A percentile compares a stretch with the other conserved stretches of the same genome.
These are phyloP conservation scores for Zaprionus davidi DNA, from an alignment of 1,140 invertebrate genomes.

Conservation along the genomic window DNA sequence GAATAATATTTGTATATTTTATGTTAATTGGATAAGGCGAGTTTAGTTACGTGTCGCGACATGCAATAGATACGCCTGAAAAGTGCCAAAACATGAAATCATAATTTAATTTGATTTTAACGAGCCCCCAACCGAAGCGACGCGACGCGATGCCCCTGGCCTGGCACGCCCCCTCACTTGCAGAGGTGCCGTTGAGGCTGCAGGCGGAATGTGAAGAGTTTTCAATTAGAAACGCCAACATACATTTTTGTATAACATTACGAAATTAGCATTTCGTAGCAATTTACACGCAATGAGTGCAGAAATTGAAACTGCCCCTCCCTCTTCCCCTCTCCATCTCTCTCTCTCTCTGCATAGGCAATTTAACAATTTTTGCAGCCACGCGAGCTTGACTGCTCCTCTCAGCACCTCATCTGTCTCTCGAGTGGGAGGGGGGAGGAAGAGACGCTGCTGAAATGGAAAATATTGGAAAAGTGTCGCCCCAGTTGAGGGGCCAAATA, in stretches of 20 bases:
- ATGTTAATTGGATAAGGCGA: slow-evolving; percentile 68
- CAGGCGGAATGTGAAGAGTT: slow-evolving; percentile 33
- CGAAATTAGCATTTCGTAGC: slow-evolving; percentile 67
- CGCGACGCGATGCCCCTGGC: background rate
- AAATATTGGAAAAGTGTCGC: slow-evolving; percentile 69
- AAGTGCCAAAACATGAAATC: slow-evolving; percentile 81
- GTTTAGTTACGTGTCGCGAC: slow-evolving; percentile 35
- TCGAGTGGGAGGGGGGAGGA: background rate
- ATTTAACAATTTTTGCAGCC: slow-evolving; percentile 52
- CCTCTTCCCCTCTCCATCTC: background rate
- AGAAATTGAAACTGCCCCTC: slow-evolving; percentile 35
- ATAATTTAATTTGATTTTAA: slow-evolving; percentile 73
- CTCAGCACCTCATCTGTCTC: slow-evolving; percentile 54
- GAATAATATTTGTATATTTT: slow-evolving; percentile 52
- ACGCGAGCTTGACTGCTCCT: slow-evolving; percentile 58
- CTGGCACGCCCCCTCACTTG: background rate
- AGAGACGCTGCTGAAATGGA: slow-evolving; percentile 23
- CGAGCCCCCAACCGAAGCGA: slow-evolving; percentile 26
- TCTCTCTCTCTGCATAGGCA: background rate
- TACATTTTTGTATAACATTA: slow-evolving; percentile 32
- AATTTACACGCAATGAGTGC: slow-evolving; percentile 67
- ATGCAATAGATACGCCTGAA: slow-evolving; percentile 36
- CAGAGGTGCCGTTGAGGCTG: slow-evolving; percentile 2
- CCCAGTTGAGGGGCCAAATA: slow-evolving; percentile 76
- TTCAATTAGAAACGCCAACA: slow-evolving; percentile 61